Conservation (phyloP, 2,888 invertebrate species). For the Podabrus alpinus region DNA sequence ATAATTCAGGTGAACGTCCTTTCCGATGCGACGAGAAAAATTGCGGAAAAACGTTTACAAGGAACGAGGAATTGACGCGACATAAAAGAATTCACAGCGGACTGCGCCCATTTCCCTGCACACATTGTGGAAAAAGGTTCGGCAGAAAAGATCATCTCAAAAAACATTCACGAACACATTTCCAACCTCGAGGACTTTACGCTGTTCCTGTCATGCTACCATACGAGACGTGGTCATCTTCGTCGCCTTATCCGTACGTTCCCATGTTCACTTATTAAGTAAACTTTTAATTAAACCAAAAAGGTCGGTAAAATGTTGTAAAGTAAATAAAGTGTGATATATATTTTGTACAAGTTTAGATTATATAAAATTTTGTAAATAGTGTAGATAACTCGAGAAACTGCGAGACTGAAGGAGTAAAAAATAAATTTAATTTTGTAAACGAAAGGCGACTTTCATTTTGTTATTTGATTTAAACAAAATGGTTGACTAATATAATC, state of each 20-base stretch:
- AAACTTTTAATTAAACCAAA: not conserved
- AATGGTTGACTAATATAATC: not conserved
- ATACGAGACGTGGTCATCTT: slow-evolving; percentile 50
- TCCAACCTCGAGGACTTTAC: slow-evolving; percentile 60
- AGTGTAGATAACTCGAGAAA: not conserved
- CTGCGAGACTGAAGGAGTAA: not conserved
- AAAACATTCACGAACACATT: slow-evolving; percentile 89
- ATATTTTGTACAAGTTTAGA: not conserved
- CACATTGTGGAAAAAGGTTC: slow-evolving; percentile 88
- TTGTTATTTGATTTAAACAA: not conserved
- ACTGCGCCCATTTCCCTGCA: slow-evolving; percentile 82
- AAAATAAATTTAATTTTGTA: not conserved
- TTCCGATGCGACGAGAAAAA: slow-evolving; percentile 84
- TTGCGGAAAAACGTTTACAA: slow-evolving; percentile 88
- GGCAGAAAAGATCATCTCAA: slow-evolving; percentile 93
- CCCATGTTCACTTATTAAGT: slow-evolving; percentile 36
- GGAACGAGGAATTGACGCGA: slow-evolving; percentile 90
- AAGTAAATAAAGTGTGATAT: slow-evolving; percentile 1
- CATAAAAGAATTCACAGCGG: slow-evolving; percentile 90
- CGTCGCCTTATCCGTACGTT: slow-evolving; percentile 39
- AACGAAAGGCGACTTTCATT: not conserved
- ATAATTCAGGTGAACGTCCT: slow-evolving; percentile 74
- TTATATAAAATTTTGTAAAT: not conserved
- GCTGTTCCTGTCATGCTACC: slow-evolving; percentile 55
- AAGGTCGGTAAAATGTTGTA: not conserved